Base-by-base conservation (phyloP, 2,797 vertebrate genomes). In the Aythya fuligula region DNA sequence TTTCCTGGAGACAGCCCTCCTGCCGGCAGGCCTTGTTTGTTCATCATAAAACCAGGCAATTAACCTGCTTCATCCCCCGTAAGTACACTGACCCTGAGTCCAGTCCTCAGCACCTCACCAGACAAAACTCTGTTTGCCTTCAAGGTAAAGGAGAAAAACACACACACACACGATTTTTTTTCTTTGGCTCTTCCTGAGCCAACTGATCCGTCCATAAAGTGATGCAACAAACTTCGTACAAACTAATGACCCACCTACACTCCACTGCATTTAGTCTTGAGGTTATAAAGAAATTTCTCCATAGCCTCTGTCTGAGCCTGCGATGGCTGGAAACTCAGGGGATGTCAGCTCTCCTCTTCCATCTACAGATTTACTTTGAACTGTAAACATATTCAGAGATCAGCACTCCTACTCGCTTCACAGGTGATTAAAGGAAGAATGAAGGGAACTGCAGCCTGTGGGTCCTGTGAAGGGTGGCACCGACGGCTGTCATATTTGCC, bases 11-110 rank as follows among this genome's bases (percentile, higher is more conserved):
- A 65, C 76, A 49, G 89, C 41, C 54, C 92, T 75, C 45, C 77
- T 66, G 36, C 70, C 45, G 64, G 86, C 79, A 86, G 54, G 47
- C 69, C 64, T 56, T 96, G 86, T 92, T 94, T 95, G 91, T 74
- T 96, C 88, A 84, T 71, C 91, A 64, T 92, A 90, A 96, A 94
- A 74, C 51, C 66, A 22, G 76, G 67, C 45, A 65, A 85, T 96
- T 92, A 95, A 89, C 41, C 76, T 56, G 5, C 10, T 47, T 82
- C 69, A 36, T 38, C 41, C 58, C 39, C 78, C 76, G 11, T 25
- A 22, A 81, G 60, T 49, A 45, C 89, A 87, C 38, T 92, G 89
- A 86, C 85, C 92, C 57, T 4, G 5, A 34, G 47, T 18, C 79
- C 45, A 43, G 61, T 71, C 61, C 78, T 47, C 27, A 80, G 61